phyloP scores from a whole-genome alignment of 2,113 vertebrate genomes.

The Callocephalon fimbriatum region DNA sequence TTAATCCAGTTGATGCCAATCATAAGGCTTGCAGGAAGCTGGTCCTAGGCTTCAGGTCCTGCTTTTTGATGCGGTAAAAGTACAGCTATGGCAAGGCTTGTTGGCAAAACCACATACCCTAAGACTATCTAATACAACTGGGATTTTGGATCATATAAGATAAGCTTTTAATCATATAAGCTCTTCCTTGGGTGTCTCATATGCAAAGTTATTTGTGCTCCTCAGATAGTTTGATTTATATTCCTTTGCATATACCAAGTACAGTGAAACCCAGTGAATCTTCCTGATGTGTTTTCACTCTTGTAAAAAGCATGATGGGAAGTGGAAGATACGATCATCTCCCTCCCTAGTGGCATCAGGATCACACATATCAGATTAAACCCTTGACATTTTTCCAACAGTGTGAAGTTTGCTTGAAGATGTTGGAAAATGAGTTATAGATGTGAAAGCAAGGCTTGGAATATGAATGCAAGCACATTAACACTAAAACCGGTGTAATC shows the following conservation, averaged over 20 bases:
- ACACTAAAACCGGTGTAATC: not conserved
- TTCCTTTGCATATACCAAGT: conserved; percentile 14
- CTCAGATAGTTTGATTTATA: conserved; percentile 17
- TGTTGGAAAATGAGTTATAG: conserved; percentile 54
- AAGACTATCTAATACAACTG: not conserved
- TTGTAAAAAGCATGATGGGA: conserved; percentile 1
- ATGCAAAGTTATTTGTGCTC: not conserved
- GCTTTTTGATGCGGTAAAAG: not conserved
- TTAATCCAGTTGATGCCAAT: not conserved
- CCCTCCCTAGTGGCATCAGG: conserved; percentile 49
- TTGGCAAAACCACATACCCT: not conserved
- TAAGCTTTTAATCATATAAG: not conserved
- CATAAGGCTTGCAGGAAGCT: not conserved
- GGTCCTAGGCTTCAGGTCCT: not conserved
- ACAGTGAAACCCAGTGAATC: not conserved
- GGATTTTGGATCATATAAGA: not conserved
- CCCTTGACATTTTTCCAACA: conserved; percentile 61
- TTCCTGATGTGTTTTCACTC: conserved; percentile 10
- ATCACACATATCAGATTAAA: conserved; percentile 65
- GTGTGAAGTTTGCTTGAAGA: conserved; percentile 65
- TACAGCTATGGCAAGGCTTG: not conserved
- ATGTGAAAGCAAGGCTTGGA: conserved; percentile 45
- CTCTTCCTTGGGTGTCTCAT: not conserved
- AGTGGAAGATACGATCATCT: conserved; percentile 29
- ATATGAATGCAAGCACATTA: conserved; percentile 28